phyloP scores from a whole-genome alignment of 2,797 vertebrate species.

The Glossophaga mutica region DNA sequence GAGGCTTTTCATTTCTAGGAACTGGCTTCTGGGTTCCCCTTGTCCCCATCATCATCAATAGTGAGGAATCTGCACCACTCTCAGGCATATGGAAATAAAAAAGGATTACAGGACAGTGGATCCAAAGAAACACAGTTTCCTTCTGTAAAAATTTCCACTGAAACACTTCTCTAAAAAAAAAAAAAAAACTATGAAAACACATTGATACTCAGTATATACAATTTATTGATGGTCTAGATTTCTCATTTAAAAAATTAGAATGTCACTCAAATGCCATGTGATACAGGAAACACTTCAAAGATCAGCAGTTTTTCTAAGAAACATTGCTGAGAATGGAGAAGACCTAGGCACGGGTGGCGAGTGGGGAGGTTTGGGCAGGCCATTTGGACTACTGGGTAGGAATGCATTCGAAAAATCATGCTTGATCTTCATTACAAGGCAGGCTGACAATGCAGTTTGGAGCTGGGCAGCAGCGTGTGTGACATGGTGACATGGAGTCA shows the following conservation, averaged over 20 bases:
- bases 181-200: neutral
- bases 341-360: neutral
- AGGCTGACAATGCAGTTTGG: neutral
- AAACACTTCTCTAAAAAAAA: neutral
- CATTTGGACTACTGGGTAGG: neutral
- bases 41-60: neutral
- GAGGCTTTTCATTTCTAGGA: neutral
- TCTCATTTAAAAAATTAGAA: neutral
- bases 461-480: too few relatives aligned
- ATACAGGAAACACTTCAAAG: neutral
- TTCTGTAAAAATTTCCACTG: neutral
- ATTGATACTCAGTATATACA: neutral
- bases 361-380: neutral
- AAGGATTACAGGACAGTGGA: neutral
- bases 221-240: neutral
- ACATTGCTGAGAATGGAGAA: neutral
- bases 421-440: neutral
- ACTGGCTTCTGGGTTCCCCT: neutral
- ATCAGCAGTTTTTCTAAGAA: neutral
- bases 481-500: too few relatives aligned
- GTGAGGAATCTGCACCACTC: neutral
- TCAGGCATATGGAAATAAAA: neutral
- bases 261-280: neutral
- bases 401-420: neutral
- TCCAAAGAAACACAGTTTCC: neutral